These are phyloP conservation scores for Rotaria magnacalcarata DNA, from an alignment of 2,888 invertebrate species.

Conservation along the genomic window DNA sequence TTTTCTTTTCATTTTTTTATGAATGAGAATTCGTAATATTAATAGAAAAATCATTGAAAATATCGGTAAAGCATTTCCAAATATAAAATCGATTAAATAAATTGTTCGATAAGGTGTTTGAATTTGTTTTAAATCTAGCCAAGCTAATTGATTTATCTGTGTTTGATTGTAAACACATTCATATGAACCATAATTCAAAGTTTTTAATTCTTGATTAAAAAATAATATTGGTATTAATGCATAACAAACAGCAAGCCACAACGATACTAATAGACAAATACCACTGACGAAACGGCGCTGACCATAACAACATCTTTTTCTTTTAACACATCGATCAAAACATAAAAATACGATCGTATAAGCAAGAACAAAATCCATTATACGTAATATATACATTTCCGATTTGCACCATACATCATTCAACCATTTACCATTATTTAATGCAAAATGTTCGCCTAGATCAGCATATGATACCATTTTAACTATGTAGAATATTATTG, in stretches of 20 bases:
- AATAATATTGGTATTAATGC: slow-evolving; percentile 44
- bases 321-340: slow-evolving; percentile 40
- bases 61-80: slow-evolving; percentile 41
- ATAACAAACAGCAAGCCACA: slow-evolving; percentile 44
- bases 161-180: slow-evolving; percentile 32
- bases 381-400: slow-evolving; percentile 40
- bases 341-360: slow-evolving; percentile 46
- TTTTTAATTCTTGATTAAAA: slow-evolving; percentile 37
- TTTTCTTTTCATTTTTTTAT: not conserved
- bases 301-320: slow-evolving; percentile 40
- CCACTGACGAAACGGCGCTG: slow-evolving; percentile 38
- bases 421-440: slow-evolving; percentile 34
- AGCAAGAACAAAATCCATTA: slow-evolving; percentile 45
- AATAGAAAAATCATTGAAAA: slow-evolving; percentile 38
- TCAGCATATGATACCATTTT: slow-evolving; percentile 44
- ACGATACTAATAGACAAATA: slow-evolving; percentile 30
- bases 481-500: slow-evolving; percentile 41
- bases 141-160: not conserved
- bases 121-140: not conserved
- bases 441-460: slow-evolving; percentile 22
- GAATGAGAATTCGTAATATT: not conserved
- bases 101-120: slow-evolving; percentile 24
- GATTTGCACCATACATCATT: slow-evolving; percentile 45
- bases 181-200: slow-evolving; percentile 43
- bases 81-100: slow-evolving; percentile 42